A percentile compares a stretch with the other conserved stretches of the same genome.
Conservation (phyloP, 2,888 invertebrate genomes). For the Pollenia amentaria region DNA sequence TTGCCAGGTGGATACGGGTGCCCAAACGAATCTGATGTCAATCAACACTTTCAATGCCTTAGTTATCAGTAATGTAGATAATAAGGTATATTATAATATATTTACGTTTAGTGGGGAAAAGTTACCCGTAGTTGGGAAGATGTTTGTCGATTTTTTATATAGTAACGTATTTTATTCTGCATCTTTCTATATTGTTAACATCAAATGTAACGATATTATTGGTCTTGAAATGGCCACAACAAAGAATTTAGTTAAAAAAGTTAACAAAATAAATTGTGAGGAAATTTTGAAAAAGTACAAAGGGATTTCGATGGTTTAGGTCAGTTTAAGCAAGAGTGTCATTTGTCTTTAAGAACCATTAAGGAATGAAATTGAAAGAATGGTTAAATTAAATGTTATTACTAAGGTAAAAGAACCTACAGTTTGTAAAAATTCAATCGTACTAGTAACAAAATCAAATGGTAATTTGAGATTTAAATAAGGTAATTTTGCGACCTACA, state of each 20-base stretch:
- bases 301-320: slow-evolving; percentile 47
- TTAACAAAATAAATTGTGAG: slow-evolving; percentile 46
- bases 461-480: no score
- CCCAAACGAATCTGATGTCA: slow-evolving; percentile 41
- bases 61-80: slow-evolving; percentile 10
- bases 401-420: slow-evolving; percentile 35
- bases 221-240: no score
- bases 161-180: slow-evolving; percentile 14
- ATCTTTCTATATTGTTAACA: slow-evolving; percentile 44
- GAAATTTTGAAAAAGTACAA: slow-evolving; percentile 54
- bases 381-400: no score
- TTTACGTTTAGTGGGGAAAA: no score
- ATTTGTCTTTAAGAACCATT: slow-evolving; percentile 24
- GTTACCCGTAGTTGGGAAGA: slow-evolving; percentile 28
- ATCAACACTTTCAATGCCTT: slow-evolving; percentile 24
- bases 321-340: slow-evolving; percentile 22
- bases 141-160: slow-evolving; percentile 17
- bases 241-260: no score
- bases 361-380: no score
- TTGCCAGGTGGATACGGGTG: slow-evolving; percentile 25
- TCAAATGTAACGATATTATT: slow-evolving; percentile 44
- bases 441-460: slow-evolving; percentile 12
- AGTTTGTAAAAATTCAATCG: slow-evolving; percentile 14
- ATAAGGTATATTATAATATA: slow-evolving; percentile 19
- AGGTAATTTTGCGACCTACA: no score